Conservation (phyloP, 2,113 vertebrate species). For the cattle (Bos taurus) region DNA sequence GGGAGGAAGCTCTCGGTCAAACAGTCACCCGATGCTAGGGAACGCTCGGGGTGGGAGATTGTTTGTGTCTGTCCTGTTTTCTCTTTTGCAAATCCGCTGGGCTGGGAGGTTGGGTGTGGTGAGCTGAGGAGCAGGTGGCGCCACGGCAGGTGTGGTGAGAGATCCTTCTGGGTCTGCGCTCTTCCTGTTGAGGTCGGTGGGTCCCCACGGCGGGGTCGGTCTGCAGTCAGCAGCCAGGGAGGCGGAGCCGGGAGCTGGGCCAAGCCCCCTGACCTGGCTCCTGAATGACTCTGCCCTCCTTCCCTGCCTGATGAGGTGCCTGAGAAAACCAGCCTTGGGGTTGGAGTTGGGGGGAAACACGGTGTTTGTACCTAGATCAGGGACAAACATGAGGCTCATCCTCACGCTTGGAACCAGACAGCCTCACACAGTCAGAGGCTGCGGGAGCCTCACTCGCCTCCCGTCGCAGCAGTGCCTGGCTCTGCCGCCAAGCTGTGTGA, state of each 20-base stretch:
- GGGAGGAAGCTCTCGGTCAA: neutral
- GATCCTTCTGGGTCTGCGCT: too few relatives aligned
- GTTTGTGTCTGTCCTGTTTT: neutral
- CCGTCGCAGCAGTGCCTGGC: fast-evolving
- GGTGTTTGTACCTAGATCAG: fast-evolving
- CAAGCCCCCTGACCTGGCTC: neutral
- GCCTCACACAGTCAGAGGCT: fast-evolving
- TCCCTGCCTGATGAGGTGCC: neutral
- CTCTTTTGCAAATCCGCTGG: slow-evolving; percentile 36
- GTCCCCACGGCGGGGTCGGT: neutral
- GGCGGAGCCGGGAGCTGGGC: neutral
- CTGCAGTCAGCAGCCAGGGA: neutral
- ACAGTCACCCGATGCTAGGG: neutral
- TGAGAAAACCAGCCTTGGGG: neutral
- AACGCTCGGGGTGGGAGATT: neutral
- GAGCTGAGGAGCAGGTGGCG: neutral
- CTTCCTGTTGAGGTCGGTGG: neutral
- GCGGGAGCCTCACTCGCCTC: fast-evolving
- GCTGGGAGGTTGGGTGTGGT: neutral
- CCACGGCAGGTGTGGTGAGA: neutral
- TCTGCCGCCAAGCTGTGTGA: neutral
- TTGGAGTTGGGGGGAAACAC: neutral
- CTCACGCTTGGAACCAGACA: neutral
- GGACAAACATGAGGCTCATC: fast-evolving
- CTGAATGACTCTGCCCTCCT: neutral